Percentiles rank a stretch among this genome's conserved stretches.
Evolutionary conservation across 2,113 vertebrate species (phyloP).

Genomic region (Leuciscus idus): DNA sequence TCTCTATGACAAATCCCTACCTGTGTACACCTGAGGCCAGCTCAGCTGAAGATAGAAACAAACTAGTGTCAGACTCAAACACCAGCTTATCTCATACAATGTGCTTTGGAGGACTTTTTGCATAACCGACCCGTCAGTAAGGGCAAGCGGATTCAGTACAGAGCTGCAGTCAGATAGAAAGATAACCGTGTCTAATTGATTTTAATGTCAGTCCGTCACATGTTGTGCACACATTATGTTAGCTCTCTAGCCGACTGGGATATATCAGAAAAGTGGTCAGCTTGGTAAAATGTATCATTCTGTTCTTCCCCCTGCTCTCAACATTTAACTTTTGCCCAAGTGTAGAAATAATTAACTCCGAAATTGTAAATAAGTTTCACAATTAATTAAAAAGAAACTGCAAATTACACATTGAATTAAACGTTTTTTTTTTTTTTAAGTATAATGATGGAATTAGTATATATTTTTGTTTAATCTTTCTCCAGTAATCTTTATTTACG

Average conservation of each 20-base stretch:
- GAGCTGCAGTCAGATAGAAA: not conserved
- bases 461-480: no score
- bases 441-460: no score
- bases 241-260: not conserved
- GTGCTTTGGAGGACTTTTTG: not conserved
- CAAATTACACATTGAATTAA: no score
- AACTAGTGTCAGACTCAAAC: conserved; percentile 9
- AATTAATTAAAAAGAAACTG: no score
- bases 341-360: no score
- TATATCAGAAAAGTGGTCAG: not conserved
- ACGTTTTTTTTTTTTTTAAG: no score
- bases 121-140: not conserved
- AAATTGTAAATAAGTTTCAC: no score
- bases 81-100: not conserved
- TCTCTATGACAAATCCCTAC: conserved; percentile 27
- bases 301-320: not conserved
- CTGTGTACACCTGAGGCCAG: not conserved
- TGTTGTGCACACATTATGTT: not conserved
- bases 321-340: not conserved
- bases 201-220: not conserved
- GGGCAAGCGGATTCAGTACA: not conserved
- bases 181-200: conserved; percentile 16
- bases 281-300: not conserved
- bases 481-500: no score
- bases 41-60: conserved; percentile 3